These are phyloP conservation scores for Oscheius sp. DNA, from an alignment of 2,888 invertebrate genomes.

Conservation along the genomic window DNA sequence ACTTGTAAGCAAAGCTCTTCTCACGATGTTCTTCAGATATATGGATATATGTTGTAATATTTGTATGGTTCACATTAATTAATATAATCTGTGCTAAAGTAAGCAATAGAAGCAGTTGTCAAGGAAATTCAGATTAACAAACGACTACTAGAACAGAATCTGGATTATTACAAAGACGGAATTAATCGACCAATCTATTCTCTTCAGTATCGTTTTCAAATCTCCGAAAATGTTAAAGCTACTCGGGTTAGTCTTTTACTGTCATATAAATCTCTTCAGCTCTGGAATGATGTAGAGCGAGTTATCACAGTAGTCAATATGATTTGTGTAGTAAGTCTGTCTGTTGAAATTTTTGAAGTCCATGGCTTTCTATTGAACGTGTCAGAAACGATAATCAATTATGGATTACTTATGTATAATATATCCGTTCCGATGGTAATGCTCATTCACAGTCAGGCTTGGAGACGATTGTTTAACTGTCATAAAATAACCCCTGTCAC, in stretches of 20 bases:
- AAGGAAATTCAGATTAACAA: not conserved
- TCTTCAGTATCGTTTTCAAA: not conserved
- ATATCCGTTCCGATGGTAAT: not conserved
- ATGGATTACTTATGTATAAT: not conserved
- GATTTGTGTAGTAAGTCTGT: not conserved
- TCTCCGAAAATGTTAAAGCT: not conserved
- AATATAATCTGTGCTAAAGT: not conserved
- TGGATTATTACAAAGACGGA: not conserved
- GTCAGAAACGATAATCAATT: not conserved
- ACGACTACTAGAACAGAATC: not conserved
- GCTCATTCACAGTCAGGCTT: not conserved
- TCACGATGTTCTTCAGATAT: no score
- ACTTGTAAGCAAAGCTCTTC: not conserved
- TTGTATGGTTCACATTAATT: not conserved
- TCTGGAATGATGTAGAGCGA: not conserved
- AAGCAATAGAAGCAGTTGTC: not conserved
- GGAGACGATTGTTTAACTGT: not conserved
- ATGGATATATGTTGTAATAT: not conserved
- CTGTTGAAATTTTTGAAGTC: not conserved
- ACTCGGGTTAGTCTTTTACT: not conserved
- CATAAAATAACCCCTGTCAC: not conserved
- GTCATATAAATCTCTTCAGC: not conserved
- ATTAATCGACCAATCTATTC: not conserved
- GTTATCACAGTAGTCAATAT: not conserved
- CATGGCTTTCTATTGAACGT: not conserved